Evolutionary conservation across 2,113 vertebrate genomes (phyloP).

Genomic region (Lepus europaeus): DNA sequence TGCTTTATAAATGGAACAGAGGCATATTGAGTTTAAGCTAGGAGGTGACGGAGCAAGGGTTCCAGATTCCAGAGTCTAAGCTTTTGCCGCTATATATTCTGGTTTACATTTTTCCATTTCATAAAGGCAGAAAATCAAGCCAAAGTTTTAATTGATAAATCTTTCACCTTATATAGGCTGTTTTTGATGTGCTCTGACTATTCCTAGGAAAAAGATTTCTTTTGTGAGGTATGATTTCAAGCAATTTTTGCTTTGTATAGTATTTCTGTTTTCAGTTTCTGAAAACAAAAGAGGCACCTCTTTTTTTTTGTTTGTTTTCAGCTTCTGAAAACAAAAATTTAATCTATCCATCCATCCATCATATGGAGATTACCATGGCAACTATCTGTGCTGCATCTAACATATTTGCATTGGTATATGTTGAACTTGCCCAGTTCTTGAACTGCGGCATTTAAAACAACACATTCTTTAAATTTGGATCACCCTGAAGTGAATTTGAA

Average conservation of each 20-base stretch:
- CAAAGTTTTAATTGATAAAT: slow-evolving; percentile 35
- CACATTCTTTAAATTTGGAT: slow-evolving; percentile 61
- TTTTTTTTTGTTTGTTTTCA: no score
- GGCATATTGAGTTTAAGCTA: neutral
- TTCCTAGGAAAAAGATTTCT: neutral
- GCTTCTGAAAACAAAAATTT: slow-evolving; percentile 61
- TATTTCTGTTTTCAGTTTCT: slow-evolving; percentile 67
- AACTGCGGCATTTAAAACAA: slow-evolving; percentile 61
- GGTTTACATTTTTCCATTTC: slow-evolving; percentile 4
- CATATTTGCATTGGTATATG: slow-evolving; percentile 61
- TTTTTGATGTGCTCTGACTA: neutral
- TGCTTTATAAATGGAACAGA: neutral
- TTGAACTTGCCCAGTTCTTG: slow-evolving; percentile 66
- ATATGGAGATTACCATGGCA: slow-evolving; percentile 66
- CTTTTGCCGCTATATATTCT: slow-evolving; percentile 18
- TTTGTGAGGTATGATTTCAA: slow-evolving; percentile 48
- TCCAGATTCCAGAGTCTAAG: neutral
- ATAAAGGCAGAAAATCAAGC: slow-evolving; percentile 35
- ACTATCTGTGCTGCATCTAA: slow-evolving; percentile 44
- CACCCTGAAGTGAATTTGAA: slow-evolving; percentile 48
- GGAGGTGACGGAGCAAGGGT: neutral
- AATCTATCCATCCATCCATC: slow-evolving; percentile 64
- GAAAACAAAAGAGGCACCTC: no score
- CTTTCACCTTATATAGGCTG: neutral
- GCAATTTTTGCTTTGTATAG: slow-evolving; percentile 40